Evolutionary conservation across 1,140 invertebrate species (phyloP).

Genomic region (Lanistes nyassanus): DNA sequence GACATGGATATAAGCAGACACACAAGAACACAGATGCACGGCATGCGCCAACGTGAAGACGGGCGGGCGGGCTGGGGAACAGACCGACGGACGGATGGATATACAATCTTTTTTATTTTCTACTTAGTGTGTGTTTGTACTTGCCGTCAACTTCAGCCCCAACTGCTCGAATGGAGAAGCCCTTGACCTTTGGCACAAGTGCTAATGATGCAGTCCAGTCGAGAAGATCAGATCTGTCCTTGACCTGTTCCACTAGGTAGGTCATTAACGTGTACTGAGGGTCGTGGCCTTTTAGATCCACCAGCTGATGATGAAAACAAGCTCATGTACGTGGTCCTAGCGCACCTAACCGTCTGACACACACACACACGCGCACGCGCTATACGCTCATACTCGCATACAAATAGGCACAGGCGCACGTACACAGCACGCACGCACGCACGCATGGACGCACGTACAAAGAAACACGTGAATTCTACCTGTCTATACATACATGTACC

Average conservation of each 20-base stretch:
- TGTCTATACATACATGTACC: no score
- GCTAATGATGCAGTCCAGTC: conserved; percentile 37
- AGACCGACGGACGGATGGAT: no score
- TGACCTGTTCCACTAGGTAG: conserved; percentile 45
- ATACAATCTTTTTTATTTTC: not conserved
- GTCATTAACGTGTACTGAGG: conserved; percentile 37
- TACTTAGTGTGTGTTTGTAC: not conserved
- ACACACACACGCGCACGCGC: not conserved
- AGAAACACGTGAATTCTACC: no score
- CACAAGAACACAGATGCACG: not conserved
- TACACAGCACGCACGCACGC: not conserved
- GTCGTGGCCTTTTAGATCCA: conserved; percentile 43
- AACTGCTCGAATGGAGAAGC: conserved; percentile 45
- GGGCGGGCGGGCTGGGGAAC: no score
- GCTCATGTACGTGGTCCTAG: no score
- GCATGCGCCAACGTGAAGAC: no score
- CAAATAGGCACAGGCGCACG: no score
- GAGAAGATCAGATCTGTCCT: conserved; percentile 32
- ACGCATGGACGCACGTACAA: no score
- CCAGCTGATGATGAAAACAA: conserved; percentile 26
- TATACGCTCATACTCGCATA: no score
- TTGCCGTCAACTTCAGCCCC: conserved; percentile 49
- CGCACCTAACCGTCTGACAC: no score
- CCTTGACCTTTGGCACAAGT: conserved; percentile 37
- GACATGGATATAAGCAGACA: not conserved